Base-by-base conservation (phyloP, 2,113 vertebrate genomes). In the Carassius auratus region DNA sequence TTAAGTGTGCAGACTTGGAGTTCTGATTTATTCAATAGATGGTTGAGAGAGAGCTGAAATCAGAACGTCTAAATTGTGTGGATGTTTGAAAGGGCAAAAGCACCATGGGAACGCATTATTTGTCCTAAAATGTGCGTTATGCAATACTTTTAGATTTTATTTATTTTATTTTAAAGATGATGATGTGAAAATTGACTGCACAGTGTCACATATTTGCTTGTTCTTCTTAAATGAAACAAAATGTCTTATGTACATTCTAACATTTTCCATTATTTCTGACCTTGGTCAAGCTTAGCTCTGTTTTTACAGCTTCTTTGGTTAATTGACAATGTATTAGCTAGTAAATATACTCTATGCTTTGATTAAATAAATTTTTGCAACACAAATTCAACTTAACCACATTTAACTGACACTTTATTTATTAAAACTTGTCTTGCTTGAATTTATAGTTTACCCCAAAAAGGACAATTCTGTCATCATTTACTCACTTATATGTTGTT, bases 1-100 rank as follows among this genome's bases (percentile, higher is more conserved):
- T 48, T 14, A 52, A 81, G 4, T 83, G 81, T 36, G 30, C 30
- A 42, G 48, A 83, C 33, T 15, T 73, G 81, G 81, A 83, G 66
- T 73, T 83, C 50, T 38, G 50, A 57, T 73, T 73, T n/a, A 73
- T 83, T 73, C 19, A 83, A 50, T 23, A 55, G 33, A 76, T 55
- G 33, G 8, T 30, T 5, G 73, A 75, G 42, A 50, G 12, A 73
- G 33, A 42, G 38, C 0, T 74, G 42, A 50, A 50, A 15, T 48
- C 45, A 48, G 12, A 45, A 45, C 42, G 38, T 45, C 71, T 23
- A 10, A 36, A 75, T 6, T 26, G 10, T 75, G 14, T 52, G n/a
- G 74, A 52, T 2, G 13, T 76, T 17, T 76, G 48, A 76, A 42
- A 77, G 75, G 15, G 52, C 50, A 77, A 77, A 77, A 77, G 8